phyloP scores from a whole-genome alignment of 2,888 invertebrate species.

The Drosophila mercatorum region DNA sequence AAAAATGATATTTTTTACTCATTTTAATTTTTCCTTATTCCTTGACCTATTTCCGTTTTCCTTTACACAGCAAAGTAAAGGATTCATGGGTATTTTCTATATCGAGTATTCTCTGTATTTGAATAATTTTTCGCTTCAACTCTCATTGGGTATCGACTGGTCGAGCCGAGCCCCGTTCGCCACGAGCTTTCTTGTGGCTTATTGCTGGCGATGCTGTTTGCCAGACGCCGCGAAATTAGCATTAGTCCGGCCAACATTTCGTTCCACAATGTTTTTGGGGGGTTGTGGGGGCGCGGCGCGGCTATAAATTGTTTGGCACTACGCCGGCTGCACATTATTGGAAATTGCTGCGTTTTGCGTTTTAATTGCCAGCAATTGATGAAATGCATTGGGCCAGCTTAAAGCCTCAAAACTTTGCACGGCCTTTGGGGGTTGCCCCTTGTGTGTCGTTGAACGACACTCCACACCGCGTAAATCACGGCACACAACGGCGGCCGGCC shows the following conservation, averaged over 20 bases:
- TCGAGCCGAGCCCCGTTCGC: neutral
- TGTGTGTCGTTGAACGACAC: slow-evolving; percentile 23
- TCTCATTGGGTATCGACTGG: slow-evolving; percentile 7
- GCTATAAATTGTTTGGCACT: slow-evolving; percentile 36
- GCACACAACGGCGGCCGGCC: slow-evolving; percentile 1
- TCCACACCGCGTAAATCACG: slow-evolving; percentile 38
- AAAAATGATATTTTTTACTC: too few relatives aligned
- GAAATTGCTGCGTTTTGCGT: slow-evolving; percentile 64
- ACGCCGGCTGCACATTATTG: slow-evolving; percentile 64
- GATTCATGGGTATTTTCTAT: too few relatives aligned
- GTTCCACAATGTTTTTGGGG: slow-evolving; percentile 4
- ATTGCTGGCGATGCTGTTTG: slow-evolving; percentile 42
- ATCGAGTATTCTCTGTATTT: neutral
- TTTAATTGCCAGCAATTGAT: slow-evolving; percentile 72
- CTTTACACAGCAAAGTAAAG: too few relatives aligned
- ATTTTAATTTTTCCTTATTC: too few relatives aligned
- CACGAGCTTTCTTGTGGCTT: neutral
- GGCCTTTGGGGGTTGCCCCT: slow-evolving; percentile 13
- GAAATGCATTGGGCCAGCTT: slow-evolving; percentile 40
- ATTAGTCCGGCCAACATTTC: slow-evolving; percentile 62
- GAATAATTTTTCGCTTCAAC: neutral
- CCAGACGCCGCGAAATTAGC: slow-evolving; percentile 64
- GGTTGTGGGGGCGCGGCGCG: neutral
- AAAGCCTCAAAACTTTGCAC: slow-evolving; percentile 33
- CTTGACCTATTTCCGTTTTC: too few relatives aligned